Percentiles rank a stretch among this genome's conserved stretches.
Evolutionary conservation across 2,888 invertebrate species (phyloP).

Genomic region (Atethmia centrago): DNA sequence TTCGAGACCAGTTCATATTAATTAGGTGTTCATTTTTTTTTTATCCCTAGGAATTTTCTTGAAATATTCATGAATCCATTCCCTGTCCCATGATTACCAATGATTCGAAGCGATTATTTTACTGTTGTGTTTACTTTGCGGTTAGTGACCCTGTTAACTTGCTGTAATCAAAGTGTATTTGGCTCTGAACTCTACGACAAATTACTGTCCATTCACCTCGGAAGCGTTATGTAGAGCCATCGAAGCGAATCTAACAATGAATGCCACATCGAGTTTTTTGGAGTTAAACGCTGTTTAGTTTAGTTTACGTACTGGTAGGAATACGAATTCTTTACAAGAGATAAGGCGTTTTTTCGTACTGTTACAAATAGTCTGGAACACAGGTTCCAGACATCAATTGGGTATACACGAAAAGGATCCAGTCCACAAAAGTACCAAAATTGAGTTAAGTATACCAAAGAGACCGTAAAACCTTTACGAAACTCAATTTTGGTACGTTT

Average conservation of each 20-base stretch:
- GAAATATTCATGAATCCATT: not conserved
- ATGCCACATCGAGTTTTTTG: slow-evolving; percentile 49
- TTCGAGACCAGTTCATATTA: not conserved
- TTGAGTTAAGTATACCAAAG: no score
- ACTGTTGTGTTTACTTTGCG: no score
- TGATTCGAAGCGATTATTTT: not conserved
- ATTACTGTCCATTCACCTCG: slow-evolving; percentile 80
- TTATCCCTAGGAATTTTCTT: not conserved
- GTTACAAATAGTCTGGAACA: no score
- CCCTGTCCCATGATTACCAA: not conserved
- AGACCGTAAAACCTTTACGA: no score
- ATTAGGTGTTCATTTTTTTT: not conserved
- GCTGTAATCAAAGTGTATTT: slow-evolving; percentile 53
- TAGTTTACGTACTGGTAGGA: not conserved
- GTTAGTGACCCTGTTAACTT: not conserved
- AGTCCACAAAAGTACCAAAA: no score
- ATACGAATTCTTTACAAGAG: not conserved
- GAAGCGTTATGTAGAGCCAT: slow-evolving; percentile 79
- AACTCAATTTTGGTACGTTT: no score
- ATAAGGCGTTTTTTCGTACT: not conserved
- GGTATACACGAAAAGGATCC: no score
- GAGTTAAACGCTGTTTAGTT: slow-evolving; percentile 47
- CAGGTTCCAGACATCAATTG: not conserved
- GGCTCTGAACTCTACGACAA: slow-evolving; percentile 54
- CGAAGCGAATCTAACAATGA: slow-evolving; percentile 61